Base-by-base conservation (phyloP, 2,797 vertebrate genomes). In the Leptatherina wallacei region DNA sequence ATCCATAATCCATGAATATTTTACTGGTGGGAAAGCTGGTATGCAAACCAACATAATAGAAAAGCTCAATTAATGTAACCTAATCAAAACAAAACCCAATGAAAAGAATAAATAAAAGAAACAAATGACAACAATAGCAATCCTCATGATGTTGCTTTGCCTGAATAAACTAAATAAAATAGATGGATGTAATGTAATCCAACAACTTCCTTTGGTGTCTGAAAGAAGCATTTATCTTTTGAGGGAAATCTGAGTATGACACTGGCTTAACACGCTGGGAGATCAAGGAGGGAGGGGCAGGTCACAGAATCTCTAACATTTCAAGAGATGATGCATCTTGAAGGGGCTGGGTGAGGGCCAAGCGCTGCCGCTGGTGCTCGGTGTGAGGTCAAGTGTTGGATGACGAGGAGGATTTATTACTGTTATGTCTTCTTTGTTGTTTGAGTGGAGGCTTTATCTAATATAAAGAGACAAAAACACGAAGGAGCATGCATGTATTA, bases 341-440 rank as follows among this genome's bases (percentile, higher is more conserved):
- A 6, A 59, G 62, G 59, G 18, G n/a, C 49, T 11, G 59, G 20
- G 10, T 0, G 42, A 38, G 55, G 66, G 22, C 30, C 36, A 11
- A 36, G 71, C 14, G 24, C 57, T 61, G 32, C 44, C 2, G 18
- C 44, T 47, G 44, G 38, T 29, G 38, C 60, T 40, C 4, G 0
- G 24, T 54, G 69, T 60, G 51, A 61, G 80, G 84, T 81, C 63
- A 74, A 81, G 80, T 76, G 66, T 57, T 77, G 75, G 66, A 85
- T 57, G 77, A 84, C 56, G 36, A 62, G 58, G 29, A 55, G 69
- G 68, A 80, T 81, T 78, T 77, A 73, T 86, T 59, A 1, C 56
- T 64, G 54, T 49, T 32, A 22, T 57, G 59, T 77, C 59, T 67
- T 58, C 65, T 80, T 75, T 80, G 71, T 75, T 71, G 68, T 61